These are phyloP conservation scores for Bostrychus sinensis DNA, from an alignment of 2,113 vertebrate genomes.

Conservation along the genomic window DNA sequence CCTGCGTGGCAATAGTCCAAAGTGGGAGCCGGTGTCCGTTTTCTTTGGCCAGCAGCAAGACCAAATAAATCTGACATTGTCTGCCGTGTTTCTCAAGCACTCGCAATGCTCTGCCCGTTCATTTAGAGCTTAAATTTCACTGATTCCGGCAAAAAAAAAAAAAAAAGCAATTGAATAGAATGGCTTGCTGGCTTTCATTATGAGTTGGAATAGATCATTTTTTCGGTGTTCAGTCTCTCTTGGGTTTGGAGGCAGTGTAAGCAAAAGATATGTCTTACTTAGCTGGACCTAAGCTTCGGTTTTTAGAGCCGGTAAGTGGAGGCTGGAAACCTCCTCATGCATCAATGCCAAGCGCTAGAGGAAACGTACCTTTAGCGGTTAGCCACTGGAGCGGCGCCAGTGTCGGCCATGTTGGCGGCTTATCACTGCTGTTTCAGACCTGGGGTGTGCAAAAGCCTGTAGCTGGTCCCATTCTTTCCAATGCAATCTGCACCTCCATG, in stretches of 20 bases:
- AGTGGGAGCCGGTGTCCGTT: conserved; percentile 35
- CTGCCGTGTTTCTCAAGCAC: conserved; percentile 7
- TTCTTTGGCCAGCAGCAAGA: conserved; percentile 41
- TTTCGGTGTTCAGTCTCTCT: conserved; percentile 24
- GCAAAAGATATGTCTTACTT: conserved; percentile 52
- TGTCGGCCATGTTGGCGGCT: conserved; percentile 43
- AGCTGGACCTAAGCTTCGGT: conserved; percentile 29
- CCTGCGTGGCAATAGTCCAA: conserved; percentile 17
- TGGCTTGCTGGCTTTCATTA: conserved; percentile 50
- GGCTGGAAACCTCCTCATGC: conserved; percentile 45
- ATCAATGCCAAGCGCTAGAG: conserved; percentile 47
- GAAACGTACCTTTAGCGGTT: conserved; percentile 62
- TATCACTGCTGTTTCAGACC: conserved; percentile 28
- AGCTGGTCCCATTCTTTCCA: conserved; percentile 13
- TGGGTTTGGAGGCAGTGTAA: conserved; percentile 38
- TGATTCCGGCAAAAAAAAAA: conserved; percentile 25
- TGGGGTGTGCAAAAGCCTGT: not conserved
- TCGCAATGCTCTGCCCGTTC: conserved; percentile 20
- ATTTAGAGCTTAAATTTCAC: conserved; percentile 52
- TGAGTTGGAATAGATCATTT: conserved; percentile 47
- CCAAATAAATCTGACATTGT: conserved; percentile 42
- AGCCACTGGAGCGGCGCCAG: conserved; percentile 44
- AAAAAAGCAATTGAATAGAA: conserved; percentile 32
- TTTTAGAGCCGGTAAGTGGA: conserved; percentile 36
- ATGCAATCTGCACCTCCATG: conserved; percentile 32